Evolutionary conservation across 2,797 vertebrate species (phyloP).

Genomic region (Melanitta fusca): DNA sequence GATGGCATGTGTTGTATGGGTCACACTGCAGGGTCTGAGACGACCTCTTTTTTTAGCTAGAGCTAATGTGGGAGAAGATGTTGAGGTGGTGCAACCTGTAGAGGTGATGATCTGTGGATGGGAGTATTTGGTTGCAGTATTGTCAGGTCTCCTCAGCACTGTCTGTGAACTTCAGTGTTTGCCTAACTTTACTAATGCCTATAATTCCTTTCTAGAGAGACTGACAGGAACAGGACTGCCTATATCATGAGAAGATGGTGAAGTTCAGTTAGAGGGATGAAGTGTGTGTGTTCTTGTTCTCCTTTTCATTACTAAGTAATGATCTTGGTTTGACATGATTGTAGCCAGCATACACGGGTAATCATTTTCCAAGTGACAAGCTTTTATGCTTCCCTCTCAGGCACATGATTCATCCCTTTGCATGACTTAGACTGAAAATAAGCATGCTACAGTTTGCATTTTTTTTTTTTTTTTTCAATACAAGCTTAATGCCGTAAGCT

Average conservation of each 20-base stretch:
- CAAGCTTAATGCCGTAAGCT: background rate
- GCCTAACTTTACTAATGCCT: background rate
- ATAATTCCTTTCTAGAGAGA: background rate
- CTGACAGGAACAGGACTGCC: background rate
- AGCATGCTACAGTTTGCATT: background rate
- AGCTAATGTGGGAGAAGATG: background rate
- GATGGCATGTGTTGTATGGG: background rate
- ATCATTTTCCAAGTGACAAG: background rate
- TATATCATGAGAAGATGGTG: background rate
- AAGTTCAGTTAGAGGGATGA: background rate
- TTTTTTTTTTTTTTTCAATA: background rate
- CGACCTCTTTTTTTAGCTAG: background rate
- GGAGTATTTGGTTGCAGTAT: background rate
- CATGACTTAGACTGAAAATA: constrained; percentile 19
- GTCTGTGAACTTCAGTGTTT: background rate
- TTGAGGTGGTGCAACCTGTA: background rate
- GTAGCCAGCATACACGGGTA: background rate
- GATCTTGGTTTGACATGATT: background rate
- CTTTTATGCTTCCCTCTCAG: background rate
- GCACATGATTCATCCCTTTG: background rate
- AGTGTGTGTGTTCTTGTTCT: background rate
- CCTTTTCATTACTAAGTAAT: background rate
- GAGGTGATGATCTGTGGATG: background rate
- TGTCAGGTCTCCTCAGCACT: background rate
- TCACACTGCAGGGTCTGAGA: background rate